Percentiles rank a stretch among this genome's conserved stretches.
Conservation (phyloP, 2,888 invertebrate genomes). For the Drosophila mulleri region DNA sequence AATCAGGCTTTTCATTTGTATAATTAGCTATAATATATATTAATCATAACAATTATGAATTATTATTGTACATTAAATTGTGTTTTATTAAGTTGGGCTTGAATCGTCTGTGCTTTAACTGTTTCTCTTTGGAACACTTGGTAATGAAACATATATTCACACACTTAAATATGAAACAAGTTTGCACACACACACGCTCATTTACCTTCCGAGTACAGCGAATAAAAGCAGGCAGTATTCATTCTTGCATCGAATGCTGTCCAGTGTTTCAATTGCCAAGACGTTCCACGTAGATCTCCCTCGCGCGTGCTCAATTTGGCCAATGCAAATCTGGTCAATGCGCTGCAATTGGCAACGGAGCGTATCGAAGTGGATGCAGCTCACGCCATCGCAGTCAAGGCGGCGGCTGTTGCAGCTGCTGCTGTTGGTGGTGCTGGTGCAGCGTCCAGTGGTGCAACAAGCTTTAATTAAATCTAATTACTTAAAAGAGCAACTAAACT, state of each 20-base stretch:
- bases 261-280: slow-evolving; percentile 36
- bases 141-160: background rate
- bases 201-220: slow-evolving; percentile 12
- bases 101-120: too few species aligned
- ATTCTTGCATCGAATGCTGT: slow-evolving; percentile 23
- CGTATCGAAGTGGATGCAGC: slow-evolving; percentile 60
- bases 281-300: slow-evolving; percentile 22
- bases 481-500: slow-evolving; percentile 28
- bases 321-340: slow-evolving; percentile 74
- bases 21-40: too few species aligned
- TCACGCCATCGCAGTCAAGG: slow-evolving; percentile 55
- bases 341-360: slow-evolving; percentile 65
- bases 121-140: background rate
- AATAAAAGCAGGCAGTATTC: slow-evolving; percentile 12
- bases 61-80: background rate
- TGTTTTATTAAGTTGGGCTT: background rate
- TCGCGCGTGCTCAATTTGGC: slow-evolving; percentile 42
- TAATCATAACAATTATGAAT: too few species aligned
- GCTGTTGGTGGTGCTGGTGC: background rate
- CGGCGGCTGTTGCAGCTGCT: slow-evolving; percentile 5
- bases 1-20: too few species aligned
- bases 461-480: slow-evolving; percentile 75
- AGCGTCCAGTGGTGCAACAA: slow-evolving; percentile 75
- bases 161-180: background rate
- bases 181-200: background rate